Evolutionary conservation across 2,888 invertebrate species (phyloP), one percentile per base, ranked within the genome.

Genomic region (Abrostola tripartita): DNA sequence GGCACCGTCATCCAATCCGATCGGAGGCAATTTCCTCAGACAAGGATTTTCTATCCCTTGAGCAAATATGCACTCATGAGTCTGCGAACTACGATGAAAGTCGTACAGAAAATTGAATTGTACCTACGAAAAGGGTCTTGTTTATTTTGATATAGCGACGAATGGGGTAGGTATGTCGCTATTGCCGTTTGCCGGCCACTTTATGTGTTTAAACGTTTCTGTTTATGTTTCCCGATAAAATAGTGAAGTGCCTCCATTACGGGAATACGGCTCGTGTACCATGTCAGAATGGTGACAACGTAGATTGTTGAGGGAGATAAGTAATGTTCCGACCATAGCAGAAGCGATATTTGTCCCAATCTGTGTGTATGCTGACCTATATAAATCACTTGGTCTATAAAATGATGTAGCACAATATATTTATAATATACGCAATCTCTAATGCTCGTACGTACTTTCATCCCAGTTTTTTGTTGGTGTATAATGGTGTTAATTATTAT

Each of bases 21-120:
- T 89, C 89, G 87, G 78, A 88, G 83, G 85, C 87, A 90, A 90
- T 91, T 90, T 86, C 84, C 87, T 85, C 85, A 83, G 86, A 87
- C 87, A 85, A 88, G 83, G 87, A 88, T 90, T 90, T 88, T 88
- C 86, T 86, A 88, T 89, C 87, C 85, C 85, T 86, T 87, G 87
- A 88, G 86, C 88, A 90, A 91, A 90, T 90, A 89, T 86, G 88
- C 88, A 87, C 88, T 88, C 86, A 88, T 87, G 87, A 89, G 86
- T 85, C 83, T 81, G 81, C 81, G 83, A 85, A 87, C 84, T 85
- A 82, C 84, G 85, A 84, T 83, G 82, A 81, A 85, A 87, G 83
- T 84, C 86, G 84, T 85, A 84, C 80, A 85, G 86, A 85, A 89
- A 90, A 91, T 90, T 89, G 90, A 88, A 90, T 90, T 88, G 86